Conservation (phyloP, 37 sponge, comb jelly and placozoan genomes). For the Cladorhizidae sp. region DNA sequence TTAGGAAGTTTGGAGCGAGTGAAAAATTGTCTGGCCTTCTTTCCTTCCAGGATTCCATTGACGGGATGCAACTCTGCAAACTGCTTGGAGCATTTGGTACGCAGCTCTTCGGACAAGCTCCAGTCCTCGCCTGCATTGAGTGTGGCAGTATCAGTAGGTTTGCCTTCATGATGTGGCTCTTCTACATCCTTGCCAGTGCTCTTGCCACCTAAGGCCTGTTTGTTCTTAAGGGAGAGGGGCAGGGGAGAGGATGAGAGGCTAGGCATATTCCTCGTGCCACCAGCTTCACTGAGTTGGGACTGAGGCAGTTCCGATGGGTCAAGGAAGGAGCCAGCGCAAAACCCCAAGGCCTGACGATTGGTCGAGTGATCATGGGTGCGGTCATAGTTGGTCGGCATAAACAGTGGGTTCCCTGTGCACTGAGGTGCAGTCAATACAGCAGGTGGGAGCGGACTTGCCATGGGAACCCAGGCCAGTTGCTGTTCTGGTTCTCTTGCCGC, state of each 20-base stretch:
- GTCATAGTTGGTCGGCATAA: neutral
- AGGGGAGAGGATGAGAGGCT: neutral
- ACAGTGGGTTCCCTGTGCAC: neutral
- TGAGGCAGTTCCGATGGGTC: neutral
- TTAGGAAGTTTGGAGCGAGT: slow-evolving; percentile 75
- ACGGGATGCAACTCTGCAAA: slow-evolving; percentile 51
- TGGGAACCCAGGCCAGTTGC: neutral
- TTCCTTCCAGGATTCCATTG: slow-evolving; percentile 63
- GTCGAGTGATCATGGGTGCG: too few relatives aligned
- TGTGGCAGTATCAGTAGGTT: neutral
- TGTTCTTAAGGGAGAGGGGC: neutral
- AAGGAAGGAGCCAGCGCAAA: too few relatives aligned
- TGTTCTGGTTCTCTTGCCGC: too few relatives aligned
- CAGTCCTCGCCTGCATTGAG: slow-evolving; percentile 32
- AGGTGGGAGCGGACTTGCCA: neutral
- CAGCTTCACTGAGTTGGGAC: neutral
- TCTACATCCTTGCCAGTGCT: neutral
- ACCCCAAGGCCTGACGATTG: too few relatives aligned
- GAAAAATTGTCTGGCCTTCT: slow-evolving; percentile 87
- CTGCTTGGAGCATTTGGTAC: slow-evolving; percentile 53
- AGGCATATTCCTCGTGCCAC: too few relatives aligned
- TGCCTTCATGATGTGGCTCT: neutral
- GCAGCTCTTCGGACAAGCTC: slow-evolving; percentile 66
- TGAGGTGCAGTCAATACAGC: neutral
- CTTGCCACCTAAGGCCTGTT: too few relatives aligned